Percentiles rank a stretch among this genome's conserved stretches.
Evolutionary conservation across 2,888 invertebrate genomes (phyloP).

Genomic region (Agrotis segetum): DNA sequence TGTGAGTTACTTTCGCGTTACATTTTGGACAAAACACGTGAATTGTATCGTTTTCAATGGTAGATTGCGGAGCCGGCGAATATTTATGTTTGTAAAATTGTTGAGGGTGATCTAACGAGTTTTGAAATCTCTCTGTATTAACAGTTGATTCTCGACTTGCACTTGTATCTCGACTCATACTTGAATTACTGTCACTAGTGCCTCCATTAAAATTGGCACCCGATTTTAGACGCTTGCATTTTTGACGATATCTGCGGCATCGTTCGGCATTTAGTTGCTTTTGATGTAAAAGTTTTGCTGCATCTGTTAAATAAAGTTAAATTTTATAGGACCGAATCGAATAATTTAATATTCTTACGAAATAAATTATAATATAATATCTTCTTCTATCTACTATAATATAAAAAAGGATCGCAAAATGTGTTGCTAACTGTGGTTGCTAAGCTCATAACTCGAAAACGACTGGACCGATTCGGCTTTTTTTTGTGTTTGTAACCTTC

Average conservation of each 20-base stretch:
- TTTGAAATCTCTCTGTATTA: neutral
- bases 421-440: too few species aligned
- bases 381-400: too few species aligned
- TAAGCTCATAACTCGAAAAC: too few species aligned
- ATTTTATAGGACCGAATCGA: neutral
- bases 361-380: too few species aligned
- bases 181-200: neutral
- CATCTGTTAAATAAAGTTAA: slow-evolving; percentile 1
- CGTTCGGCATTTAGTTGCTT: slow-evolving; percentile 6
- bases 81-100: neutral
- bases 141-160: neutral
- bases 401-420: too few species aligned
- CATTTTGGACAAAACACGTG: too few species aligned
- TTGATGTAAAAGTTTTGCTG: neutral
- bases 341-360: slow-evolving; percentile 1
- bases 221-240: slow-evolving; percentile 1
- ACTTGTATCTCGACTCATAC: neutral
- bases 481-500: too few species aligned
- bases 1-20: too few species aligned
- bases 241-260: neutral
- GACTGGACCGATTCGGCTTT: too few species aligned
- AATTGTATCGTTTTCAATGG: too few species aligned
- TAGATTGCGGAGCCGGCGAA: too few species aligned
- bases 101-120: neutral
- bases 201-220: neutral